phyloP scores from a whole-genome alignment of 2,888 invertebrate species.

The Phragmatobia fuliginosa region DNA sequence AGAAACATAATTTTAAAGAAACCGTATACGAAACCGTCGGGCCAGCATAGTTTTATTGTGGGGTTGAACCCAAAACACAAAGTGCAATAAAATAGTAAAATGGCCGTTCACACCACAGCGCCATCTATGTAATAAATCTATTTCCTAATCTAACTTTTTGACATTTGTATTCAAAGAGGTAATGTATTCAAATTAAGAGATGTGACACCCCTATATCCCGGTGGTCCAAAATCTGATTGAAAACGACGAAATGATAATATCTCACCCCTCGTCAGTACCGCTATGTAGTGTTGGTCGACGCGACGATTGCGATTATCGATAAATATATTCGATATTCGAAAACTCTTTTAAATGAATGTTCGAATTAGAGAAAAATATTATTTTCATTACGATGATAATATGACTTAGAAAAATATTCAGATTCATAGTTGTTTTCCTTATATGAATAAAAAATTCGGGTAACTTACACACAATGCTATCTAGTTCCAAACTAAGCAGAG shows the following conservation, averaged over 20 bases:
- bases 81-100: too few relatives aligned
- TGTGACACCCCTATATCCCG: constrained; percentile 33
- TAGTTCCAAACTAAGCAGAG: too few relatives aligned
- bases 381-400: neutral
- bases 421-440: neutral
- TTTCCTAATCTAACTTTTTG: too few relatives aligned
- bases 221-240: constrained; percentile 62
- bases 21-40: too few relatives aligned
- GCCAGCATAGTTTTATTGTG: too few relatives aligned
- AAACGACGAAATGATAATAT: constrained; percentile 63
- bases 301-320: constrained; percentile 28
- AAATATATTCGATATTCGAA: neutral
- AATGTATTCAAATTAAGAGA: neutral
- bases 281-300: constrained; percentile 54
- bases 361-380: neutral
- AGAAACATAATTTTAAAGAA: too few relatives aligned
- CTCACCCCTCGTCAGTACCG: constrained; percentile 73
- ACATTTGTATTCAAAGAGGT: too few relatives aligned
- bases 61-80: too few relatives aligned
- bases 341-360: neutral
- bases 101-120: too few relatives aligned
- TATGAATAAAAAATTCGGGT: neutral
- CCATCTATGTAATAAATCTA: too few relatives aligned
- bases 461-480: too few relatives aligned
- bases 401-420: neutral